A percentile compares a stretch with the other conserved stretches of the same genome.
Conservation (phyloP, 2,797 vertebrate species). For the Geotrypetes seraphini region DNA sequence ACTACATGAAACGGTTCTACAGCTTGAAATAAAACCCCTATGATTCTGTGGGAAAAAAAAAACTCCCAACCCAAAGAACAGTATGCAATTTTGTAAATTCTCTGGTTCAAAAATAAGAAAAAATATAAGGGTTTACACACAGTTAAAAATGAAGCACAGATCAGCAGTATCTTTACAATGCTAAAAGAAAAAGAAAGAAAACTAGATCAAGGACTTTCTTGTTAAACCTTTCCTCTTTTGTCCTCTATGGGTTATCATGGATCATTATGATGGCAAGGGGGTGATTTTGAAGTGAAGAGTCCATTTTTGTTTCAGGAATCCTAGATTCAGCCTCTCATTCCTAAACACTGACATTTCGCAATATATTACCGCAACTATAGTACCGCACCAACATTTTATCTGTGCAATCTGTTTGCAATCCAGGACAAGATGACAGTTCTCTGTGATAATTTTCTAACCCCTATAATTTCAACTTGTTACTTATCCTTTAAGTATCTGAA, state of each 20-base stretch:
- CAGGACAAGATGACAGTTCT: conserved; percentile 61
- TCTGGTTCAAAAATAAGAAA: conserved; percentile 76
- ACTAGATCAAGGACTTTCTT: conserved; percentile 86
- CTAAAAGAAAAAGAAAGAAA: too few species aligned
- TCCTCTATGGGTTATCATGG: conserved; percentile 69
- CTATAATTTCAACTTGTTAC: conserved; percentile 61
- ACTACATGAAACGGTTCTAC: conserved; percentile 83
- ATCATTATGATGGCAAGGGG: conserved; percentile 67
- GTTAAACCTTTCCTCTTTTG: conserved; percentile 64
- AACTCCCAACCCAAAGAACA: too few species aligned
- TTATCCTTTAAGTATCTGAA: conserved; percentile 80
- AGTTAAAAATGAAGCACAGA: conserved; percentile 91
- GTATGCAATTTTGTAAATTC: conserved; percentile 67
- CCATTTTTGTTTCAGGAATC: conserved; percentile 54
- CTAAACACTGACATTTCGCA: conserved; percentile 55
- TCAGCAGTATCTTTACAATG: conserved; percentile 95
- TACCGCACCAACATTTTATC: conserved; percentile 47
- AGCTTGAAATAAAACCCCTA: conserved; percentile 71
- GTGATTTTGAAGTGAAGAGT: conserved; percentile 66
- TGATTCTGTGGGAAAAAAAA: conserved; percentile 57
- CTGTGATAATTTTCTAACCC: conserved; percentile 64
- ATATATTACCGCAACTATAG: conserved; percentile 58
- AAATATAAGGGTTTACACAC: conserved; percentile 83
- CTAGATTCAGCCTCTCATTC: conserved; percentile 53
- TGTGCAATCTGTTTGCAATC: conserved; percentile 58